Evolutionary conservation across 2,113 vertebrate species (phyloP), one percentile per base, ranked within the genome.

Genomic region (Plestiodon gilberti): DNA sequence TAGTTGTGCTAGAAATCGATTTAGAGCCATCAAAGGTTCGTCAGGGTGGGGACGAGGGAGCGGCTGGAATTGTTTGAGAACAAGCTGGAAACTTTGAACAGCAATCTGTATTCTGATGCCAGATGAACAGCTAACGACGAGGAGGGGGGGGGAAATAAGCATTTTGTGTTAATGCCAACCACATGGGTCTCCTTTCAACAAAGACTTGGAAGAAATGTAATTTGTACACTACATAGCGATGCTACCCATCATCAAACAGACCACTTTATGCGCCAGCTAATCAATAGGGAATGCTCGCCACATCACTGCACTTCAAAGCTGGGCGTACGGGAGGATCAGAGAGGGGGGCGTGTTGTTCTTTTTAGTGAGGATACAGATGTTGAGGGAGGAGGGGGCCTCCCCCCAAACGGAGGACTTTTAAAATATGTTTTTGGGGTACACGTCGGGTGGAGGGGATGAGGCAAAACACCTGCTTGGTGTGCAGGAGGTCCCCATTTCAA

Each of bases 171-270:
- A 87, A 87, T 81, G 40, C n/a, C 78, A 75, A 75, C 85, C 85
- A 87, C 85, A 87, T 87, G 85, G 70, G 40, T 14, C 85, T 65
- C 70, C 33, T 48, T 33, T 81, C 85, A 55, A 87, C 78, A 81
- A 87, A 81, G 85, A 18, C 30, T 57, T 9, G 59, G 85, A 87
- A 81, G 78, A 81, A 87, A 87, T 87, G 85, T 78, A 87, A 87
- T 81, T 81, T 81, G 59, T 87, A 38, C 81, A 28, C 85, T 59
- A 81, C 85, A 75, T 59, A 81, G 70, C 81, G 78, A 75, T 81
- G 40, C 78, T 43, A 10, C 59, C 15, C 70, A 8, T 52, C 57
- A 64, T 87, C 78, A 87, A 87, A 87, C 70, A 22, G 71, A 81
- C 85, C 85, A 64, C 78, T 62, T 73, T 73, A 62, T 52, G 77